Base-by-base conservation (phyloP, 2,888 invertebrate genomes). In the Dynastes hyllus region DNA sequence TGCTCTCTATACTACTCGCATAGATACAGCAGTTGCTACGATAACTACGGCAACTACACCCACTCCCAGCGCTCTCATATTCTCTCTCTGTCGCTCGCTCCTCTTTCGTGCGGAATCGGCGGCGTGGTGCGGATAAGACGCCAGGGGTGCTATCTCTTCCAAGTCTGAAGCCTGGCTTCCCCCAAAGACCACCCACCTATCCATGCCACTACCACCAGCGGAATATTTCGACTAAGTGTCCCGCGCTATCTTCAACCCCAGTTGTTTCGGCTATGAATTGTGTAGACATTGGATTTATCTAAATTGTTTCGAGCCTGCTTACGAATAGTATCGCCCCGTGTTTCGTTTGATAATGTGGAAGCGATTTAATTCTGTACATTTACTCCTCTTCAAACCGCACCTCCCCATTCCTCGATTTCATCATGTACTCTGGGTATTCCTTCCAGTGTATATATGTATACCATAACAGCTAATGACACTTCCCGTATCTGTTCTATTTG, bases 221-320 rank as follows among this genome's bases (percentile, higher is more conserved):
- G 83, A 81, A 81, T 81, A 82, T 80, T 81, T 81, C 73, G 79
- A 78, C 81, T 78, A 79, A 80, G 80, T 80, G 80, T 78, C 80
- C 80, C 55, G 73, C 67, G 83, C 83, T 85, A 84, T 85, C 85
- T 85, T 81, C 81, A 80, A 75, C 69, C 70, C 81, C 81, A 80
- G 81, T 82, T 83, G 84, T 85, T 86, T 83, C 81, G 83, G 83
- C 58, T 85, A 86, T 85, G 85, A 86, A 85, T 86, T 73, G 73
- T 86, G 86, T 86, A 84, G 84, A 83, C 85, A 84, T 83, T 82
- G 84, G 82, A 86, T 86, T 87, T 87, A 87, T 87, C 87, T 86
- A 86, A 87, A 87, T 85, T 86, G 86, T 86, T 85, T 83, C 82
- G 61, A 73, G 81, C 81, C 79, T 81, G 82, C 83, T 81, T 82